A percentile compares a stretch with the other conserved stretches of the same genome.
phyloP scores from a whole-genome alignment of 2,888 invertebrate genomes.

The Nemapogon koenigi region DNA sequence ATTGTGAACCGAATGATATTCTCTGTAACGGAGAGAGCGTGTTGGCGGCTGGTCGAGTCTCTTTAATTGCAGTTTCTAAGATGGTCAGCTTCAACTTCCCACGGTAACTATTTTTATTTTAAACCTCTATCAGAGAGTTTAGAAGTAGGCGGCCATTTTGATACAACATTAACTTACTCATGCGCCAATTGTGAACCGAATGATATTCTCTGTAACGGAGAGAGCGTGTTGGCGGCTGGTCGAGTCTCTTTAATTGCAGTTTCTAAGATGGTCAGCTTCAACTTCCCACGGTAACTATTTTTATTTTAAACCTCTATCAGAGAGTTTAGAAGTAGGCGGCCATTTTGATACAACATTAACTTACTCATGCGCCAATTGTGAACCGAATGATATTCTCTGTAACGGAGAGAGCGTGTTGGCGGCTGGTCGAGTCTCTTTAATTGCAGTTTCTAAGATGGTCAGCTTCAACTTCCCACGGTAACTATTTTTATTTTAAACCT shows the following conservation, averaged over 20 bases:
- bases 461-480: slow-evolving; percentile 38
- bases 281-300: slow-evolving; percentile 36
- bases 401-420: slow-evolving; percentile 29
- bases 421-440: slow-evolving; percentile 25
- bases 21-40: slow-evolving; percentile 34
- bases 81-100: slow-evolving; percentile 36
- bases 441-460: slow-evolving; percentile 25
- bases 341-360: slow-evolving; percentile 25
- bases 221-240: slow-evolving; percentile 25
- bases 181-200: slow-evolving; percentile 27
- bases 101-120: too few species aligned
- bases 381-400: slow-evolving; percentile 31
- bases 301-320: slow-evolving; percentile 16
- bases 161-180: slow-evolving; percentile 22
- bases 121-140: slow-evolving; percentile 17
- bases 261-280: slow-evolving; percentile 30
- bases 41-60: slow-evolving; percentile 23
- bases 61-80: slow-evolving; percentile 23
- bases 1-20: slow-evolving; percentile 29
- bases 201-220: slow-evolving; percentile 36
- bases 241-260: slow-evolving; percentile 24
- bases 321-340: slow-evolving; percentile 20
- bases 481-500: too few species aligned
- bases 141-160: slow-evolving; percentile 24
- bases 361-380: slow-evolving; percentile 28